Evolutionary conservation across 1,140 invertebrate species (phyloP).

Genomic region (Drosophila aff.): DNA sequence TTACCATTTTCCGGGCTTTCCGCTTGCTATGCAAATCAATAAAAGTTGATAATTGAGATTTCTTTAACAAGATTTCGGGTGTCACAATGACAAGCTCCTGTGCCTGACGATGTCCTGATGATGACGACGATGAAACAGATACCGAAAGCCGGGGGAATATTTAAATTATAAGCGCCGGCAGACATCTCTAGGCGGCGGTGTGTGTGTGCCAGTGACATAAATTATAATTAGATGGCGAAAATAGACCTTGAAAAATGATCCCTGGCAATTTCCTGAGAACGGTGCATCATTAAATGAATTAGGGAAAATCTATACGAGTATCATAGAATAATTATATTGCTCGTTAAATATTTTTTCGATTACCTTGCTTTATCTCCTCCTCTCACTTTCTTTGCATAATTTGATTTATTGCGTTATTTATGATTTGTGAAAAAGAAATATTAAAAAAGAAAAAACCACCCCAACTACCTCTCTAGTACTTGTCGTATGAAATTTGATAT

Average conservation of each 20-base stretch:
- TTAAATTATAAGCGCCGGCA: slow-evolving; percentile 63
- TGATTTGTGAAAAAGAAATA: slow-evolving; percentile 27
- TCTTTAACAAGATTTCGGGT: slow-evolving; percentile 81
- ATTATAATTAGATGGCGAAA: slow-evolving; percentile 74
- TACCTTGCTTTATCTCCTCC: slow-evolving; percentile 7
- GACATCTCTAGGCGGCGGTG: slow-evolving; percentile 20
- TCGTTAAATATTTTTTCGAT: slow-evolving; percentile 49
- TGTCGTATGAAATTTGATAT: slow-evolving; percentile 61
- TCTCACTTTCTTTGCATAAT: slow-evolving; percentile 15
- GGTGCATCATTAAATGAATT: slow-evolving; percentile 38
- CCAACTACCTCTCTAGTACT: slow-evolving; percentile 33
- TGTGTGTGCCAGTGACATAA: slow-evolving; percentile 59
- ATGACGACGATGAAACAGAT: slow-evolving; percentile 32
- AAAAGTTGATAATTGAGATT: slow-evolving; percentile 83
- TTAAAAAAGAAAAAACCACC: slow-evolving; percentile 1
- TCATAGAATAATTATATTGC: slow-evolving; percentile 52
- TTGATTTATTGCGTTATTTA: slow-evolving; percentile 37
- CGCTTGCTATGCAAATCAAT: slow-evolving; percentile 74
- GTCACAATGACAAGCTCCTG: slow-evolving; percentile 56
- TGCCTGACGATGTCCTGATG: slow-evolving; percentile 14
- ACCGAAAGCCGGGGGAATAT: slow-evolving; percentile 46
- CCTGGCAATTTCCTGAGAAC: slow-evolving; percentile 31
- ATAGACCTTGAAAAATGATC: slow-evolving; percentile 67
- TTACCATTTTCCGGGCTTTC: slow-evolving; percentile 60
- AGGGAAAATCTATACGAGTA: slow-evolving; percentile 19